Base-by-base conservation (phyloP, 2,888 invertebrate genomes). In the Epistrophe eligans region DNA sequence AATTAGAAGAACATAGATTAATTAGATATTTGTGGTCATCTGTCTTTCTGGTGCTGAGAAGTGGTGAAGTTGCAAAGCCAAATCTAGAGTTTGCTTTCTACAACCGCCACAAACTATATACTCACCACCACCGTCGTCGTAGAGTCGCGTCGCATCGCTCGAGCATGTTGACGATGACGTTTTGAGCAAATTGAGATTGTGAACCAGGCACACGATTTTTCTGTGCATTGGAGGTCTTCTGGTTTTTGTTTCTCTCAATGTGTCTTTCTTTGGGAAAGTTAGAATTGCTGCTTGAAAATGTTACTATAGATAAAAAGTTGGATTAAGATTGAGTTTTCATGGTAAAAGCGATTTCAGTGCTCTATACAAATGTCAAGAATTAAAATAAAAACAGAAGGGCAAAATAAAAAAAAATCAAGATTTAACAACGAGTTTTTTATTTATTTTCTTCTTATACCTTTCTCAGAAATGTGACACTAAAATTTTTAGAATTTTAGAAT, bases 1-100 rank as follows among this genome's bases (percentile, higher is more conserved):
- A 88, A 88, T 88, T 88, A 88, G 88, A 88, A 77, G 84, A 80
- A 88, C 88, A 88, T 84, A 84, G 88, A 88, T 88, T 88, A 88
- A 84, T 84, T 84, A 88, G 84, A 88, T 88, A 84, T 88, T 88
- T 76, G 84, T 71, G 79, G 83, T 83, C 87, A 77, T 88, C 72
- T 88, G 76, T 88, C 87, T 84, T 88, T 60, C 19, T 64, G 10
- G 32, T 17, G 38, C 48, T n/a, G 60, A n/a, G 24, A 19, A 17
- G 84, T 45, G 32, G 52, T 58, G 70, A 81, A 58, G 24, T 67
- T 74, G 32, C 13, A 35, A 24, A 40, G 19, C 73, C 24, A 58
- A 35, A 58, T 32, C 35, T 19, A 60, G 38, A 32, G 10, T 50
- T 28, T 57, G 5, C 15, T 55, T 48, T 17, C n/a, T n/a, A 32